phyloP scores from a whole-genome alignment of 1,140 invertebrate species.

The Diabrotica virgifera region DNA sequence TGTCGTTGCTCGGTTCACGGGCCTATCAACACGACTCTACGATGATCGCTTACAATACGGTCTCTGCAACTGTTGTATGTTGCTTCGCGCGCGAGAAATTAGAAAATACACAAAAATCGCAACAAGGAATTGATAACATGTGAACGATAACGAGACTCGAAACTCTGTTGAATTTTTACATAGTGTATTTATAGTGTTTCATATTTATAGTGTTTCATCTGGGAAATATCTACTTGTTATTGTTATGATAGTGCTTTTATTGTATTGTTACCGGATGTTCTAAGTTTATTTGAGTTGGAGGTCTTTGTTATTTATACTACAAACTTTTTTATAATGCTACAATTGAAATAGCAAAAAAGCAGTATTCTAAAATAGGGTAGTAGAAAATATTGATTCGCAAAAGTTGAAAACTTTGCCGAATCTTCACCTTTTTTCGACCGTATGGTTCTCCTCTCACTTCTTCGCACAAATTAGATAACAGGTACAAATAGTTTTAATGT shows the following conservation, averaged over 20 bases:
- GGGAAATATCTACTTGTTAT: background rate
- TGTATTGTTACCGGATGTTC: background rate
- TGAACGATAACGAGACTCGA: too few relatives aligned
- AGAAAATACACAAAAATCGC: too few relatives aligned
- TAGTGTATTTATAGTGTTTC: constrained; percentile 6
- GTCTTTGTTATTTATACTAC: background rate
- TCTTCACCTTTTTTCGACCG: too few relatives aligned
- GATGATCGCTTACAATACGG: background rate
- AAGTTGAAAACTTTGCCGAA: background rate
- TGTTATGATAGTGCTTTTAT: background rate
- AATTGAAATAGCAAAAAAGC: constrained; percentile 22
- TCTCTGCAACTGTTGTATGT: background rate
- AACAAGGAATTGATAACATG: too few relatives aligned
- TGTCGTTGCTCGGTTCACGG: constrained; percentile 14
- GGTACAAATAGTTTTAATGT: too few relatives aligned
- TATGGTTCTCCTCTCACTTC: too few relatives aligned
- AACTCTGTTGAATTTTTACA: background rate
- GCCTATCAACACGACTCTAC: background rate
- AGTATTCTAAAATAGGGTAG: constrained; percentile 31
- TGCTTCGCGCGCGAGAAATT: background rate
- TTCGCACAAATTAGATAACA: too few relatives aligned
- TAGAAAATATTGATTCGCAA: constrained; percentile 13
- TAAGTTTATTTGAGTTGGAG: background rate
- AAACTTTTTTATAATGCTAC: background rate
- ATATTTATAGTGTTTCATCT: too few relatives aligned